Base-by-base conservation (phyloP, 2,113 vertebrate genomes). In the Peromyscus leucopus region DNA sequence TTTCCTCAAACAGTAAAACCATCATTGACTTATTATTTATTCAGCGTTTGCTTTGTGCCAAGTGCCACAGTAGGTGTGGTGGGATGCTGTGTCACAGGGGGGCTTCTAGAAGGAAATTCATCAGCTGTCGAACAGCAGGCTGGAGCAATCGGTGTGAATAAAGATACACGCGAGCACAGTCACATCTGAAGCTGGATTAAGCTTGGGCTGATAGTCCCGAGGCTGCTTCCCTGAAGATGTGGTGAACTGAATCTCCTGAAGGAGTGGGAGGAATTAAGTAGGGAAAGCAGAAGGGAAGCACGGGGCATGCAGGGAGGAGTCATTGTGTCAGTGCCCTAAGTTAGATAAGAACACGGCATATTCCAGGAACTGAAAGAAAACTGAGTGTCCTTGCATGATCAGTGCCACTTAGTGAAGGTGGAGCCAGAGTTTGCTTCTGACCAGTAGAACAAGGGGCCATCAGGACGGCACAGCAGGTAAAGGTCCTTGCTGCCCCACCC, bases 291-390 rank as follows among this genome's bases (percentile, higher is more conserved):
- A 26, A 46, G 57, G 67, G 12, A 59, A 72, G 42, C 46, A 78
- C 39, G 28, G 28, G 67, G 67, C 42, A 63, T 55, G 42, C 76
- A 6, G 17, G 17, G 26, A 82, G 75, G 67, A 63, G 80, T 28
- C 21, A 65, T 31, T 28, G 55, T 51, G 15, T 63, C 65, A 48
- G 36, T 89, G 21, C 19, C 51, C 61, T 61, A n/a, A 65, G 31
- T 17, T 12, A 75, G 67, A 75, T 46, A 33, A 55, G 59, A 94
- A 33, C 48, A 24, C 13, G 59, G 22, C 9, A 16, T 28, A 46
- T 57, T 48, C 55, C 36, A 69, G 61, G 55, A 89, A 95, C 1
- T 48, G 76, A 72, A 95, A 78, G 46, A 78, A 96, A 95, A 55
- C 46, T 6, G 67, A 93, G 22, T 55, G 59, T 36, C 42, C 39